These are phyloP conservation scores for Tetheella fluctuosa DNA, from an alignment of 2,888 invertebrate genomes.

Conservation along the genomic window DNA sequence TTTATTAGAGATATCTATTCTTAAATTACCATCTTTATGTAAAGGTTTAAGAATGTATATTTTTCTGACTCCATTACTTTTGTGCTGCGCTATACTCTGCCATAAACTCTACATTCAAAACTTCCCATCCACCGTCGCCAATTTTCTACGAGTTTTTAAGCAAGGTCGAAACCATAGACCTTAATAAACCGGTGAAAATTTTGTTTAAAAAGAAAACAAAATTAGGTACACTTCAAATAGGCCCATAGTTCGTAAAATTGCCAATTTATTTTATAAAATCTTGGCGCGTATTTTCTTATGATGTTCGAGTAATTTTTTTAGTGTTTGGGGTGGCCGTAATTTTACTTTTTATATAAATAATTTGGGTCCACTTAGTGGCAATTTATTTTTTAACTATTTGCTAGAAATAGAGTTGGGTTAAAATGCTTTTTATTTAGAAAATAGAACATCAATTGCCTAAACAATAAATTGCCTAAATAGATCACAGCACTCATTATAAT, in stretches of 20 bases:
- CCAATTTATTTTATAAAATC: constrained; percentile 7
- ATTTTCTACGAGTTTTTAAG: neutral
- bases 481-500: no score
- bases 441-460: no score
- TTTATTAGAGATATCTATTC: no score
- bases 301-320: neutral
- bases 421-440: neutral
- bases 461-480: no score
- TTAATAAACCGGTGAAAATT: constrained; percentile 4
- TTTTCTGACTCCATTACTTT: neutral
- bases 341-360: neutral
- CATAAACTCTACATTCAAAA: neutral
- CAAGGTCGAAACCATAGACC: neutral
- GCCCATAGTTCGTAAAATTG: neutral
- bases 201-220: constrained; percentile 21
- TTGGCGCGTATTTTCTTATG: constrained; percentile 16
- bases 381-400: neutral
- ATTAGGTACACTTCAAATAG: constrained; percentile 16
- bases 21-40: no score
- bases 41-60: no score
- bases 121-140: neutral
- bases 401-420: neutral
- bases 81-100: neutral
- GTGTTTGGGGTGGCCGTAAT: neutral
- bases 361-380: neutral